Conservation (phyloP, 2,888 invertebrate genomes). For the Platycnemis pennipes region DNA sequence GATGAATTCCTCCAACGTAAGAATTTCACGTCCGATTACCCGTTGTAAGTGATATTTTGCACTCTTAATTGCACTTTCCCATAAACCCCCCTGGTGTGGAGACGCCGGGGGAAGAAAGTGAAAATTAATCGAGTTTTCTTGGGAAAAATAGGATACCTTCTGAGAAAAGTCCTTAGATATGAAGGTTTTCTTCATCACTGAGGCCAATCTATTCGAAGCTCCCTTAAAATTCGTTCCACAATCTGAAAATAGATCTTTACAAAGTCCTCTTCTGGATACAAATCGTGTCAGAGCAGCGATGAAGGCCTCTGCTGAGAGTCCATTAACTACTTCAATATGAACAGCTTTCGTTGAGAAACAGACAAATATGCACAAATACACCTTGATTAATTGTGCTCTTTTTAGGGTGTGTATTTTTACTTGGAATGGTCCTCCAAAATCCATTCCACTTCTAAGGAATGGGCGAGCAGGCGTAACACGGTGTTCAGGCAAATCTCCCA, state of each 20-base stretch:
- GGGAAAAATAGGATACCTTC: not conserved
- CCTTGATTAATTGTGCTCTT: too few relatives aligned
- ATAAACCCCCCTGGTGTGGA: constrained; percentile 68
- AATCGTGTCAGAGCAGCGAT: not conserved
- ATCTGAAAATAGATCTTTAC: not conserved
- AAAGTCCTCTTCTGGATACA: not conserved
- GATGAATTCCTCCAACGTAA: constrained; percentile 52
- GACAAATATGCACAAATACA: too few relatives aligned
- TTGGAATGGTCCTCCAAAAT: too few relatives aligned
- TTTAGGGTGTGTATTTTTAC: too few relatives aligned
- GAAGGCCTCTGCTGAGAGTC: not conserved
- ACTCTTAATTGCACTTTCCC: constrained; percentile 66
- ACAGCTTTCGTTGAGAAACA: not conserved
- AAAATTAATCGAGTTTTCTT: constrained; percentile 44
- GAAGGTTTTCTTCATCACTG: not conserved
- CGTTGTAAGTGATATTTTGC: constrained; percentile 55
- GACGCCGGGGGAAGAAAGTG: constrained; percentile 60
- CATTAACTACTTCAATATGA: not conserved
- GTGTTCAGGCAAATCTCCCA: not conserved
- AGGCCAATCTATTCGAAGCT: not conserved
- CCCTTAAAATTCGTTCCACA: not conserved
- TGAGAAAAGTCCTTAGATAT: not conserved
- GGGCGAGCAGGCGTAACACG: too few relatives aligned
- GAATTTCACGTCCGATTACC: constrained; percentile 58
- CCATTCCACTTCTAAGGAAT: not conserved